Percentiles rank a stretch among this genome's conserved stretches.
These are phyloP conservation scores for Argyresthia albistria DNA, from an alignment of 2,888 invertebrate species.

Conservation along the genomic window DNA sequence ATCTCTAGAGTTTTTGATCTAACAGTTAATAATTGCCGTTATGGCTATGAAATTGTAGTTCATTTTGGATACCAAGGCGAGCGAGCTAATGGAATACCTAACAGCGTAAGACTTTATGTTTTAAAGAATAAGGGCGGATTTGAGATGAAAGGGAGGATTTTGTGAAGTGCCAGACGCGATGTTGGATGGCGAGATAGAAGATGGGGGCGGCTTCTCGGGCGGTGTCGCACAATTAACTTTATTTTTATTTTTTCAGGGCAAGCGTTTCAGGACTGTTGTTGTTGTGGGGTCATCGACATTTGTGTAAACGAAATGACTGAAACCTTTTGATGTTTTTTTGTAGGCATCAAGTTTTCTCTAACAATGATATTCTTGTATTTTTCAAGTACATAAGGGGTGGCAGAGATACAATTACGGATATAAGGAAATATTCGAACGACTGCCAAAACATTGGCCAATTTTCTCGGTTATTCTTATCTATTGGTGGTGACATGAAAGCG, in stretches of 20 bases:
- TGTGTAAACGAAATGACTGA: not conserved
- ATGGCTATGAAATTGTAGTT: slow-evolving; percentile 12
- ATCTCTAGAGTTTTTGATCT: not conserved
- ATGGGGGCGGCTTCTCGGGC: slow-evolving; percentile 28
- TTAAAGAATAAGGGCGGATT: not conserved
- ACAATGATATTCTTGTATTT: too few relatives aligned
- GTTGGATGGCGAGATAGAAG: slow-evolving; percentile 12
- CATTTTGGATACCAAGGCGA: slow-evolving; percentile 17
- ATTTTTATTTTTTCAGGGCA: slow-evolving; percentile 32
- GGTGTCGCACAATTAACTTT: slow-evolving; percentile 58
- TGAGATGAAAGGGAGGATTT: slow-evolving; percentile 21
- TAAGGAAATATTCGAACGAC: too few relatives aligned
- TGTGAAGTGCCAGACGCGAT: slow-evolving; percentile 6
- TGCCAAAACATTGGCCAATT: too few relatives aligned
- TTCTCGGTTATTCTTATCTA: too few relatives aligned
- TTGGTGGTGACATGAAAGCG: too few relatives aligned
- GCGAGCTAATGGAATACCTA: too few relatives aligned
- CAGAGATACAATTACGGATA: too few relatives aligned
- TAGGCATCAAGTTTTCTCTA: too few relatives aligned
- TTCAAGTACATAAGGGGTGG: too few relatives aligned
- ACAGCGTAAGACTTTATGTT: not conserved
- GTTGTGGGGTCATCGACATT: not conserved
- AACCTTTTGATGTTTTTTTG: too few relatives aligned
- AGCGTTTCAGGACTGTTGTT: slow-evolving; percentile 15
- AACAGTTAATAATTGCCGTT: slow-evolving; percentile 5